Evolutionary conservation across 2,113 vertebrate species (phyloP), one percentile per base, ranked within the genome.

Genomic region (Vicugna pacos): DNA sequence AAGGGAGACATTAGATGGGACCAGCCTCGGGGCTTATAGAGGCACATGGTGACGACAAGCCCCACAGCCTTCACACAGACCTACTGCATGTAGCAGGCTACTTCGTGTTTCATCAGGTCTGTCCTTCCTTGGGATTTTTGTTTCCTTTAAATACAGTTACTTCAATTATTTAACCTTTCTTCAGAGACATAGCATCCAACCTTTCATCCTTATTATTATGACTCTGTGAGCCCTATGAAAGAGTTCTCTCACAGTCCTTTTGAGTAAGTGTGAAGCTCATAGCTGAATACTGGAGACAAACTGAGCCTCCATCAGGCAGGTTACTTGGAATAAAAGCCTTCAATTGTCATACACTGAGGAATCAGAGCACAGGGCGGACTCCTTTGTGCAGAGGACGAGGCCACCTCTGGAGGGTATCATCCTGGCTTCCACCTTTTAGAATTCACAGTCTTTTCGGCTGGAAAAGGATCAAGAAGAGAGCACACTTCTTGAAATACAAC

Each of bases 151-250:
- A 76, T 81, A 82, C 90, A 91, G 93, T 93, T 22, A 64, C 28
- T 93, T 96, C 77, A 82, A 69, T 38, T 32, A 75, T 54, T 89
- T 97, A 86, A 69, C 8, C 22, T 93, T 79, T 93, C 89, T 91
- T 91, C 86, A 91, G 89, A 96, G 77, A 70, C 24, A 42, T n/a
- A n/a, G 17, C 35, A 91, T 93, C 19, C 9, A 70, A n/a, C 7
- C 65, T 95, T 89, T 95, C 56, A 65, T 58, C 76, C 60, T 94
- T 88, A 64, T 86, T 62, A 72, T 30, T 77, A 75, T 79, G 75
- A 42, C 48, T 54, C 20, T 32, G 73, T 42, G 38, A 92, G 50
- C 35, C 26, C 85, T 89, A 6, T 90, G 50, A 91, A 93, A 35
- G 72, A 81, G n/a, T 52, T 82, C 19, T 77, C 35, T 24, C 1